Evolutionary conservation across 2,888 invertebrate genomes (phyloP).

Genomic region (Drosophila aldrichi): DNA sequence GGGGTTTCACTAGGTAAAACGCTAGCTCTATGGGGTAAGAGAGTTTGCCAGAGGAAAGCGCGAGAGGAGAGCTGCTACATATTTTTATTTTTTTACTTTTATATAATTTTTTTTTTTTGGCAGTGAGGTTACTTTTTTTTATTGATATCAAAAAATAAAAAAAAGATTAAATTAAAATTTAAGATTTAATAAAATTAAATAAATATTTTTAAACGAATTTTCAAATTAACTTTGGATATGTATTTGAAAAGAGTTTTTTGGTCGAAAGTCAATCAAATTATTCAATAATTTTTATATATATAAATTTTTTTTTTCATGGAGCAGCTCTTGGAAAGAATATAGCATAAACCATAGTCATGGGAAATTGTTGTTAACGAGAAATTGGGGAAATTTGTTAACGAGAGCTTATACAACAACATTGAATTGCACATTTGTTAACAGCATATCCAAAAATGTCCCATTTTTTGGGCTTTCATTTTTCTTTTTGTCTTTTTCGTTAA

Average conservation of each 20-base stretch:
- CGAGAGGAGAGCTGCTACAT: conserved; percentile 40
- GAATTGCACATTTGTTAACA: conserved; percentile 45
- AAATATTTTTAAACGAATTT: not conserved
- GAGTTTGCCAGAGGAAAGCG: conserved; percentile 33
- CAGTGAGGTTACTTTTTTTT: conserved; percentile 52
- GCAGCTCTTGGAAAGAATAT: conserved; percentile 52
- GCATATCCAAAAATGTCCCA: conserved; percentile 58
- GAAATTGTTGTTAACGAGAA: conserved; percentile 30
- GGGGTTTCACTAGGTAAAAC: conserved; percentile 46
- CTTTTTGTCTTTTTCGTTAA: conserved; percentile 11
- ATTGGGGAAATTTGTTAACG: conserved; percentile 15
- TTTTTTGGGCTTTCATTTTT: conserved; percentile 36
- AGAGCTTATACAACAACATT: conserved; percentile 69
- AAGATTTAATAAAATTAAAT: not conserved
- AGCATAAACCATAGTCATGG: conserved; percentile 26
- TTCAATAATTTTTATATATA: conserved; percentile 4
- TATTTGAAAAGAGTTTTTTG: conserved; percentile 4
- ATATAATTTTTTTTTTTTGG: conserved; percentile 36
- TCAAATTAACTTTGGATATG: conserved; percentile 10
- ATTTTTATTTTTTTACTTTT: conserved; percentile 10
- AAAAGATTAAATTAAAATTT: not conserved
- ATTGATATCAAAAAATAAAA: conserved; percentile 53
- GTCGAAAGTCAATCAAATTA: conserved; percentile 15
- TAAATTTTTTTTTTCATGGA: conserved; percentile 32
- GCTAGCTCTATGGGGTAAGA: conserved; percentile 36